These are phyloP conservation scores for Drepanosiphum platanoidis DNA, from an alignment of 2,888 invertebrate genomes.

Conservation along the genomic window DNA sequence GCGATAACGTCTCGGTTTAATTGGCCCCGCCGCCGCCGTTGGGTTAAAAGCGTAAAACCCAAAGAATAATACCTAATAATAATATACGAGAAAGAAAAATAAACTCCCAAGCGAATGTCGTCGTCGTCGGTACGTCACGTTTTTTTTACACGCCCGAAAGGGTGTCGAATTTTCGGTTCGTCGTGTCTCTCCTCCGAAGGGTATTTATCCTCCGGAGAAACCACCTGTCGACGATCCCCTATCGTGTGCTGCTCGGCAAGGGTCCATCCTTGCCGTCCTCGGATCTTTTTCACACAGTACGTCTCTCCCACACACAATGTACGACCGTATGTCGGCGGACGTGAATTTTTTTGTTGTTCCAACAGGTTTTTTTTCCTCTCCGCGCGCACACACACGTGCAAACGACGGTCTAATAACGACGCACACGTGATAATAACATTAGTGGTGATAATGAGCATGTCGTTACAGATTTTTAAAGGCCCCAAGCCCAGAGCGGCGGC, in stretches of 20 bases:
- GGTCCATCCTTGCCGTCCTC: constrained; percentile 20
- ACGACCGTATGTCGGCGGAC: constrained; percentile 36
- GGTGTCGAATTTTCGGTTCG: constrained; percentile 18
- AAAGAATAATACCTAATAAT: constrained; percentile 7
- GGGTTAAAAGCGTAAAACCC: background rate
- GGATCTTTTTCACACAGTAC: background rate
- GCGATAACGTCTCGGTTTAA: constrained; percentile 29
- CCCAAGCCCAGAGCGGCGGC: no score
- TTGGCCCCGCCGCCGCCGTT: no score
- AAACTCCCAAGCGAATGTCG: background rate
- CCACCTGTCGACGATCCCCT: constrained; percentile 55
- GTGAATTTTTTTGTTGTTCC: constrained; percentile 28
- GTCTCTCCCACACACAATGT: constrained; percentile 7
- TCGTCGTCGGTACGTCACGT: background rate
- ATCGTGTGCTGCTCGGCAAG: constrained; percentile 44
- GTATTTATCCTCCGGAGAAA: constrained; percentile 3
- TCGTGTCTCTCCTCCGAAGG: constrained; percentile 8
- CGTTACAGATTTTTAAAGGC: background rate
- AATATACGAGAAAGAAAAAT: background rate
- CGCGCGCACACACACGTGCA: background rate
- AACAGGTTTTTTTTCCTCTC: constrained; percentile 42
- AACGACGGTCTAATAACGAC: background rate
- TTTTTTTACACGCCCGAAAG: background rate
- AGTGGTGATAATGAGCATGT: constrained; percentile 15
- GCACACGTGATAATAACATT: constrained; percentile 10